These are phyloP conservation scores for Furcifer pardalis DNA, from an alignment of 2,797 vertebrate genomes.

Conservation along the genomic window DNA sequence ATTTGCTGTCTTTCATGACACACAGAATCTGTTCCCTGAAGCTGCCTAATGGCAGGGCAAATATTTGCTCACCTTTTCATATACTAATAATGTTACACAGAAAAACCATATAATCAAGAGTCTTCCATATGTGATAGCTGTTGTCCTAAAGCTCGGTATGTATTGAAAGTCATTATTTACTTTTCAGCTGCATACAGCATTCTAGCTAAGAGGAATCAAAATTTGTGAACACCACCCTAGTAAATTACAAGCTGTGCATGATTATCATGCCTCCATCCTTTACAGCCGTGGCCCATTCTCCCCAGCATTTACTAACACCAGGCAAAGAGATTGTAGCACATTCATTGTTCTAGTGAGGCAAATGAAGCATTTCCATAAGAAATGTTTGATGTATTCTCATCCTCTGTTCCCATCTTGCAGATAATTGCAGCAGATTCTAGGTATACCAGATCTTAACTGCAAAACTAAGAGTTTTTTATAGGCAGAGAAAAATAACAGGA, in stretches of 20 bases:
- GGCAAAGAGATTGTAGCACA: no score
- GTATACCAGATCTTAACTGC: no score
- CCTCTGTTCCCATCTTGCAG: no score
- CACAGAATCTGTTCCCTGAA: neutral
- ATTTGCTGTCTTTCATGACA: neutral
- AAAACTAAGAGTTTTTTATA: no score
- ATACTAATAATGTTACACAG: neutral
- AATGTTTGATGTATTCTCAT: no score
- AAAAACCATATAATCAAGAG: neutral
- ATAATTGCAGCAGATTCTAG: no score
- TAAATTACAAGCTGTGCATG: neutral
- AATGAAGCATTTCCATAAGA: no score
- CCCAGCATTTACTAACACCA: no score
- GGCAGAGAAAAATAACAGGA: no score
- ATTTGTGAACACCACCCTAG: neutral
- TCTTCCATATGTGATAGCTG: neutral
- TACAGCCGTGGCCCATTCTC: neutral
- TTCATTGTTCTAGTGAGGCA: no score
- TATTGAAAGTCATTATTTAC: neutral
- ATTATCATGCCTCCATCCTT: neutral
- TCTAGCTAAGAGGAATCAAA: no score
- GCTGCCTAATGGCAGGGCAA: no score
- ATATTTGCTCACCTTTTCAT: neutral
- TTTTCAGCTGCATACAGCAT: neutral
- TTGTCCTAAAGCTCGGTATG: neutral